These are phyloP conservation scores for Pantala flavescens DNA, from an alignment of 1,140 invertebrate genomes.

Conservation along the genomic window DNA sequence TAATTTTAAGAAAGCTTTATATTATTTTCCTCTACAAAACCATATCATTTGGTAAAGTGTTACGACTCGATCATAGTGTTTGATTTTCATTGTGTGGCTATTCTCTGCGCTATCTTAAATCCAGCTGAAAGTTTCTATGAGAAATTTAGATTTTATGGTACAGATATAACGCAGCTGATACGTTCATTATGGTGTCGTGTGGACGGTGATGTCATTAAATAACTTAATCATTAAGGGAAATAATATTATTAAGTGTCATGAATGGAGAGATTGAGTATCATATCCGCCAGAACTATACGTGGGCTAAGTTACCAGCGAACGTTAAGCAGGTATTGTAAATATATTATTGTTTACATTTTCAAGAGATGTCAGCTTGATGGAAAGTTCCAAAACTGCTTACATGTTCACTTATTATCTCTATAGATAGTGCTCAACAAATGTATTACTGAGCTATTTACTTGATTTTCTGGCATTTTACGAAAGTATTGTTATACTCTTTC, in stretches of 20 bases:
- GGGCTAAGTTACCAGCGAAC: constrained; percentile 19
- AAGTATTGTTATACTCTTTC: constrained; percentile 26
- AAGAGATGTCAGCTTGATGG: neutral
- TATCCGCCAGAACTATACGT: constrained; percentile 21
- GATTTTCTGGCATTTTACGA: too few species aligned
- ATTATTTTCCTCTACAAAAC: too few species aligned
- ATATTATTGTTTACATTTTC: constrained; percentile 2
- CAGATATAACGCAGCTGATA: neutral
- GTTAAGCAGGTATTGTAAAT: constrained; percentile 20
- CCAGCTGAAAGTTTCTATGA: neutral
- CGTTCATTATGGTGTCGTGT: neutral
- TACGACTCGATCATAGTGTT: too few species aligned
- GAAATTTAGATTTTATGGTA: neutral
- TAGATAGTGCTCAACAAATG: too few species aligned
- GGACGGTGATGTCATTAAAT: neutral
- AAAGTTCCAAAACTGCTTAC: neutral
- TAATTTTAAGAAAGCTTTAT: too few species aligned
- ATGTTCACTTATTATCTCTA: neutral
- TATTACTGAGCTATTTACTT: too few species aligned
- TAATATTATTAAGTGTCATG: constrained; percentile 24
- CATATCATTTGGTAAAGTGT: too few species aligned
- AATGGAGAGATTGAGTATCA: constrained; percentile 22
- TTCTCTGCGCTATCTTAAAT: neutral
- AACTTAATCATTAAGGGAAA: neutral
- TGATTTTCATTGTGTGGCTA: too few species aligned